These are phyloP conservation scores for Ceriagrion tenellum DNA, from an alignment of 2,888 invertebrate genomes.

Conservation along the genomic window DNA sequence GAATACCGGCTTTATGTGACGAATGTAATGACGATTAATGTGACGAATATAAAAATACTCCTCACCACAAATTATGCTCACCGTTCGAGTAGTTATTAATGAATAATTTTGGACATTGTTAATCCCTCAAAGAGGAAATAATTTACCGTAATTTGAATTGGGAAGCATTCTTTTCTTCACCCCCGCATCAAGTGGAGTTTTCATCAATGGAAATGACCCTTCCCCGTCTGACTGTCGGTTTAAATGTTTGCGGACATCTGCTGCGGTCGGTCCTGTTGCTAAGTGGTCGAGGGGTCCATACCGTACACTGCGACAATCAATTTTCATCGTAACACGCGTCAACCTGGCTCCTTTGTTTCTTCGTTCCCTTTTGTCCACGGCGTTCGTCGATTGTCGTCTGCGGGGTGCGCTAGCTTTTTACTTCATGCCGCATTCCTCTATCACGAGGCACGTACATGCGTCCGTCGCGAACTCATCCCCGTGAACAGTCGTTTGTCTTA, in stretches of 20 bases:
- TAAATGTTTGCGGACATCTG: not conserved
- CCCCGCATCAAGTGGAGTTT: not conserved
- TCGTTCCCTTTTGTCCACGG: too few relatives aligned
- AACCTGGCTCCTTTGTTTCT: too few relatives aligned
- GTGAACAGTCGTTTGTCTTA: too few relatives aligned
- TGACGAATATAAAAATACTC: not conserved
- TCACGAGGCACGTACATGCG: too few relatives aligned
- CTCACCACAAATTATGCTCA: not conserved
- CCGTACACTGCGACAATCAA: not conserved
- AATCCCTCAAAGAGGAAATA: not conserved
- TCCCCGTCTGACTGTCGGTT: not conserved
- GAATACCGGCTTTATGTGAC: not conserved
- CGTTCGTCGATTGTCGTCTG: too few relatives aligned
- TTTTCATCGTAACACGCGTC: not conserved
- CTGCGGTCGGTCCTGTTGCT: not conserved
- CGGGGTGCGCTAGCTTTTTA: too few relatives aligned
- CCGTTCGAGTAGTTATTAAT: not conserved
- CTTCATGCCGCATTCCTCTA: too few relatives aligned
- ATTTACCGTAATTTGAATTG: not conserved
- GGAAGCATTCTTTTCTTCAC: not conserved
- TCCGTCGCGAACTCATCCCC: too few relatives aligned
- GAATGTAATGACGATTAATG: not conserved
- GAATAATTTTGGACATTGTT: not conserved
- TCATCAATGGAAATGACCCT: not conserved
- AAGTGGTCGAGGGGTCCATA: not conserved